phyloP scores from a whole-genome alignment of 2,797 vertebrate species.

The Luscinia luscinia region DNA sequence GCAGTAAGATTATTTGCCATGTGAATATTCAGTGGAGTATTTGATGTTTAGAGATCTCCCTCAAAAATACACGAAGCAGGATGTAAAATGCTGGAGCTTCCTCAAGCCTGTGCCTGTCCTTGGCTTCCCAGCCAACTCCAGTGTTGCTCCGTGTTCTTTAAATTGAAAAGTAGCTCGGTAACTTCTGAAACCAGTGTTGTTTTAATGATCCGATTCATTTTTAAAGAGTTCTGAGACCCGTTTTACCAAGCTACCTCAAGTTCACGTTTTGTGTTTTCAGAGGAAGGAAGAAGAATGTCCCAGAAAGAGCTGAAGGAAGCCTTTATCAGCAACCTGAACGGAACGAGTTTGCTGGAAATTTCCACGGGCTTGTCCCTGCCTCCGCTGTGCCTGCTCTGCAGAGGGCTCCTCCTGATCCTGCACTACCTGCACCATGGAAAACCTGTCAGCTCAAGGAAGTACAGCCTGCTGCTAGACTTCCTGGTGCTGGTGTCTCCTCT shows the following conservation, averaged over 20 bases:
- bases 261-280: not conserved
- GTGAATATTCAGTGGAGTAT: not conserved
- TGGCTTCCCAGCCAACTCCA: not conserved
- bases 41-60: not conserved
- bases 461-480: constrained; percentile 87
- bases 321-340: constrained; percentile 91
- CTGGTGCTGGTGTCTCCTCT: constrained; percentile 83
- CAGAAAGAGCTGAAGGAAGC: constrained; percentile 87
- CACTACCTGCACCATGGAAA: constrained; percentile 71
- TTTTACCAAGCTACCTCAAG: not conserved
- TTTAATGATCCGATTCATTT: not conserved
- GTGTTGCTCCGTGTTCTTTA: not conserved
- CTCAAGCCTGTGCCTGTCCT: not conserved
- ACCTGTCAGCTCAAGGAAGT: constrained; percentile 66
- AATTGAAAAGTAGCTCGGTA: not conserved
- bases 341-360: constrained; percentile 89
- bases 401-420: constrained; percentile 86
- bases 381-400: constrained; percentile 83
- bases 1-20: rapidly evolving
- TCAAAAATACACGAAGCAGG: rapidly evolving
- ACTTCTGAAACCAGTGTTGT: rapidly evolving
- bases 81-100: not conserved
- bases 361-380: constrained; percentile 82
- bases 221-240: not conserved
- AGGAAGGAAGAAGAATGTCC: constrained; percentile 79